Evolutionary conservation across 2,113 vertebrate genomes (phyloP).

Genomic region (Sclerurus mexicanus): DNA sequence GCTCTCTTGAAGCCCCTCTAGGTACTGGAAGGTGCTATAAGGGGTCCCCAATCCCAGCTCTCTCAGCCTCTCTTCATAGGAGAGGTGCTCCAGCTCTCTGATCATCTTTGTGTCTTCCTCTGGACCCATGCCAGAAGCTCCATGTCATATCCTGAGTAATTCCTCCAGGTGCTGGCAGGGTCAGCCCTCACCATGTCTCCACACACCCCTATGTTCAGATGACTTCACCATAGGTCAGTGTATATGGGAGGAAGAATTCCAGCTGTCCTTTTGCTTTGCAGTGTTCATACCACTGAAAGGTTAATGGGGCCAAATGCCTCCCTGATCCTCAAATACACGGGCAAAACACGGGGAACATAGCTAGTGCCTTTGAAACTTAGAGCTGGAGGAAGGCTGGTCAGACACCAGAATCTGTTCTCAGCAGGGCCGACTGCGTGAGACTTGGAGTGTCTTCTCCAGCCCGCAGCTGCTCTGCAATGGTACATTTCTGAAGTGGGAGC

Average conservation of each 20-base stretch:
- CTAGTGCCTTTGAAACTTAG: not conserved
- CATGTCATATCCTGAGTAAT: not conserved
- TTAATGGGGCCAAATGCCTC: not conserved
- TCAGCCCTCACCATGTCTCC: not conserved
- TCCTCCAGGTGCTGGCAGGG: not conserved
- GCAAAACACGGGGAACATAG: not conserved
- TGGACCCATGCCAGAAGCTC: not conserved
- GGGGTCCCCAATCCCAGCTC: not conserved
- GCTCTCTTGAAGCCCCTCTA: not conserved
- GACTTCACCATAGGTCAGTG: not conserved
- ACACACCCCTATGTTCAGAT: not conserved
- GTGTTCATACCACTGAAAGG: conserved; percentile 22
- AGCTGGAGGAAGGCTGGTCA: not conserved
- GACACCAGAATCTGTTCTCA: not conserved
- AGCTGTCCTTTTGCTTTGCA: not conserved
- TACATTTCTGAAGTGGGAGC: not conserved
- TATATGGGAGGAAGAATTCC: not conserved
- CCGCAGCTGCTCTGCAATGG: not conserved
- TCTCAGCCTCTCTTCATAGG: not conserved
- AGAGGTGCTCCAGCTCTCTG: not conserved
- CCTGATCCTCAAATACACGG: not conserved
- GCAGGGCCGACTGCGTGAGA: fast-evolving
- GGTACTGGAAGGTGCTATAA: not conserved
- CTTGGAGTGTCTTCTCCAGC: not conserved
- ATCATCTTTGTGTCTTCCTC: not conserved